These are phyloP conservation scores for Drosophila trichaetosa DNA, from an alignment of 2,888 invertebrate species.

Conservation along the genomic window DNA sequence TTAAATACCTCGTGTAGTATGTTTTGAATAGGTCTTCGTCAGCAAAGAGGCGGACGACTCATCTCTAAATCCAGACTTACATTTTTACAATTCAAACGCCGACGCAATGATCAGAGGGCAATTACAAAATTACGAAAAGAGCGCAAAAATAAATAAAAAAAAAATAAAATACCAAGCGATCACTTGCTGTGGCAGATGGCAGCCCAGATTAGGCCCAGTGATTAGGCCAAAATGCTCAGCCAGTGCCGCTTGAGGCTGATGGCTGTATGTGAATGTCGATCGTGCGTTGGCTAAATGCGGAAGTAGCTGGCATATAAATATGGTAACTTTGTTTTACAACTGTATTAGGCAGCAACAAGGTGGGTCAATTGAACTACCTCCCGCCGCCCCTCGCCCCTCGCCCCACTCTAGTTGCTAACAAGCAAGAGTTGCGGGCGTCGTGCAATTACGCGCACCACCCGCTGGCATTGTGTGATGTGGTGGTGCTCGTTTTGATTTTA, in stretches of 20 bases:
- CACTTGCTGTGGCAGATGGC: slow-evolving; percentile 25
- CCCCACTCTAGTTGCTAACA: slow-evolving; percentile 14
- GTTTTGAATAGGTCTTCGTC: background rate
- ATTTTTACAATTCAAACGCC: slow-evolving; percentile 21
- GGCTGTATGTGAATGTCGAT: slow-evolving; percentile 25
- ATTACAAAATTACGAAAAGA: slow-evolving; percentile 52
- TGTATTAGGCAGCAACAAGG: slow-evolving; percentile 63
- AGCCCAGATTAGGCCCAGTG: slow-evolving; percentile 36
- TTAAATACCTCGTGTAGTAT: background rate
- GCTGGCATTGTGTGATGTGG: slow-evolving; percentile 63
- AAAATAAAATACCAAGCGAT: slow-evolving; percentile 26
- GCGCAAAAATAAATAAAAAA: background rate
- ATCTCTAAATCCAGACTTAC: slow-evolving; percentile 26
- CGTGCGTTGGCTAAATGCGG: slow-evolving; percentile 59
- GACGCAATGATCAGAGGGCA: slow-evolving; percentile 42
- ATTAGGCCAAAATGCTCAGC: slow-evolving; percentile 45
- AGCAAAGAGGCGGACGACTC: background rate
- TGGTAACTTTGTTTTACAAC: slow-evolving; percentile 74
- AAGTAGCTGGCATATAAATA: slow-evolving; percentile 44
- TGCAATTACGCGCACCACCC: slow-evolving; percentile 76
- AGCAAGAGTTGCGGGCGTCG: slow-evolving; percentile 55
- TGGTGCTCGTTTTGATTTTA: slow-evolving; percentile 43
- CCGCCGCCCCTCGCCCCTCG: background rate
- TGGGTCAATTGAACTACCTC: slow-evolving; percentile 39
- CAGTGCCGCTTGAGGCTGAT: slow-evolving; percentile 27